Base-by-base conservation (phyloP, 2,113 vertebrate species). In the Brachyhypopomus occidentalis region DNA sequence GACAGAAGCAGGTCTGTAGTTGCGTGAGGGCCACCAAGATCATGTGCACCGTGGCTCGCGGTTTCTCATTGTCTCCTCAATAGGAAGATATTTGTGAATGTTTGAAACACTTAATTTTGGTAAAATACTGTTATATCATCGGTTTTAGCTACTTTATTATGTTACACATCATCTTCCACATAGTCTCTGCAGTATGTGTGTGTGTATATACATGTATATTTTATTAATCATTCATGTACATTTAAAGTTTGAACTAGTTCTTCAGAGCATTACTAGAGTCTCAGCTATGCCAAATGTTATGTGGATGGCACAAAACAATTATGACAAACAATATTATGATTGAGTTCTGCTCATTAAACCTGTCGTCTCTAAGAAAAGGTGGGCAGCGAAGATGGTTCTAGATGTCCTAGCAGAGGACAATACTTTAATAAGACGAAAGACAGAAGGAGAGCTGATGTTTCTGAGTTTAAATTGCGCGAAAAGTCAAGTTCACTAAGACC, bases 161-260 rank as follows among this genome's bases (percentile, higher is more conserved):
- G 9, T 67, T 62, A 22, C 72, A 22, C 20, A 14, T 79, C 30
- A 71, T 0, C 30, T 27, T 79, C 71, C 23, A 4, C 45, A 22
- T 60, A 45, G 56, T 60, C 59, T 41, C 23, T 16, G 2, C 45
- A 55, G 27, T 55, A 34, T 48, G 36, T 60, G 0, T 69, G 60
- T 63, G 48, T 66, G 58, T 80, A 55, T 80, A 62, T 66, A 74
- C 25, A 56, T 74, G 14, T 56, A 19, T 66, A 36, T 62, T 23
- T 52, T 14, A 52, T 52, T 52, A 52, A 36, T 12, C 27, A 73
- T 64, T 66, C 41, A 4, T 36, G 59, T 55, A 64, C 78, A 55
- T 66, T 48, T 59, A 66, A 56, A 55, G 78, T 64, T 58, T 72
- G 48, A 80, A 60, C 38, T 73, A 48, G 55, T 36, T 78, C 66